These are phyloP conservation scores for Pelmatolapia mariae DNA, from an alignment of 2,113 vertebrate species.

Conservation along the genomic window DNA sequence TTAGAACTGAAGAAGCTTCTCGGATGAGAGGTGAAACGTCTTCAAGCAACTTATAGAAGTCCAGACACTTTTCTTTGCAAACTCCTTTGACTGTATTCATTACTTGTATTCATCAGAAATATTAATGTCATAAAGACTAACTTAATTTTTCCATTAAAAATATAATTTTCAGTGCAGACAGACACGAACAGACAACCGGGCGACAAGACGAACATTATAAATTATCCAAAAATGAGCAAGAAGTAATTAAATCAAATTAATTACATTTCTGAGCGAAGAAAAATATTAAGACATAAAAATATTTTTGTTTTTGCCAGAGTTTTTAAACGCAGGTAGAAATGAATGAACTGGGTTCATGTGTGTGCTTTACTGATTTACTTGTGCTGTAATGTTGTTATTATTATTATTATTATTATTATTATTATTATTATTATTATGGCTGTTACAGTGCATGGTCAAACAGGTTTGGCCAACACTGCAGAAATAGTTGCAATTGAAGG, in stretches of 20 bases:
- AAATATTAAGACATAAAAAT: neutral
- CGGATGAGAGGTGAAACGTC: too few species aligned
- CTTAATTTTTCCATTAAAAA: neutral
- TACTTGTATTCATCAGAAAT: neutral
- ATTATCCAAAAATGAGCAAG: neutral
- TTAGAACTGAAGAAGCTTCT: too few species aligned
- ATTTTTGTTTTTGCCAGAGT: neutral
- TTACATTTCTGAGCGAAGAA: neutral
- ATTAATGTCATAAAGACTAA: neutral
- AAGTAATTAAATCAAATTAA: neutral
- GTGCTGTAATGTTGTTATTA: neutral
- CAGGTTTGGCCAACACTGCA: too few species aligned
- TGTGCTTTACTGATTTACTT: neutral
- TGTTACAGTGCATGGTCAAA: too few species aligned
- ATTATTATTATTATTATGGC: rapidly evolving
- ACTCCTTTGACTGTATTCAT: too few species aligned
- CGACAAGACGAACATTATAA: neutral
- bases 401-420: rapidly evolving
- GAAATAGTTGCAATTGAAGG: too few species aligned
- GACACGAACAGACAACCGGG: neutral
- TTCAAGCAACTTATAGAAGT: too few species aligned
- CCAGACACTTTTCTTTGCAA: too few species aligned
- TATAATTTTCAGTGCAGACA: neutral
- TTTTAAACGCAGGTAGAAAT: neutral
- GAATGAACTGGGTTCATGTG: neutral